These are phyloP conservation scores for Apodemia duryi DNA, from an alignment of 2,888 invertebrate genomes.

Conservation along the genomic window DNA sequence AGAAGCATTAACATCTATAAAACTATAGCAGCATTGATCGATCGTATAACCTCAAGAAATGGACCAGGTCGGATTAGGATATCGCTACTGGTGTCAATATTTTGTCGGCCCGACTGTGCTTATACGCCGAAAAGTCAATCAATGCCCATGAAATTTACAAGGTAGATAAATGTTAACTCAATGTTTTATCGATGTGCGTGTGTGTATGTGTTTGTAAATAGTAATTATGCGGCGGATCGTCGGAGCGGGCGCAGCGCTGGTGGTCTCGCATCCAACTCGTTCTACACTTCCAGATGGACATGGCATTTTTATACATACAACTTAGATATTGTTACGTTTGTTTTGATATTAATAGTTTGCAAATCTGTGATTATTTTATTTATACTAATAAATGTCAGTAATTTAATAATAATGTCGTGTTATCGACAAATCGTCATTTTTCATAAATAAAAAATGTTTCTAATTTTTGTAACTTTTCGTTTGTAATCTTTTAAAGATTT, in stretches of 20 bases:
- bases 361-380: background rate
- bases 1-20: slow-evolving; percentile 13
- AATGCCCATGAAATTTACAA: slow-evolving; percentile 70
- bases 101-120: slow-evolving; percentile 35
- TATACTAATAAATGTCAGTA: too few relatives aligned
- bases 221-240: slow-evolving; percentile 71
- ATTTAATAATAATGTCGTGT: too few relatives aligned
- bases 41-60: slow-evolving; percentile 42
- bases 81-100: slow-evolving; percentile 50
- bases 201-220: slow-evolving; percentile 58
- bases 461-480: too few relatives aligned
- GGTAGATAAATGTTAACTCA: slow-evolving; percentile 73
- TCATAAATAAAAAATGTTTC: too few relatives aligned
- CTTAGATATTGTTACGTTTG: slow-evolving; percentile 11
- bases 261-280: slow-evolving; percentile 58
- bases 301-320: slow-evolving; percentile 42
- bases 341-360: background rate
- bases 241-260: slow-evolving; percentile 72
- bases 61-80: slow-evolving; percentile 53
- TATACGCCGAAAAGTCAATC: slow-evolving; percentile 62
- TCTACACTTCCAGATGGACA: slow-evolving; percentile 37
- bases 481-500: too few relatives aligned
- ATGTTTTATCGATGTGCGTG: slow-evolving; percentile 62
- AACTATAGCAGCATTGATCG: slow-evolving; percentile 37
- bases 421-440: too few relatives aligned